Evolutionary conservation across 1,140 invertebrate species (phyloP).

Genomic region (Melitaea cinxia): DNA sequence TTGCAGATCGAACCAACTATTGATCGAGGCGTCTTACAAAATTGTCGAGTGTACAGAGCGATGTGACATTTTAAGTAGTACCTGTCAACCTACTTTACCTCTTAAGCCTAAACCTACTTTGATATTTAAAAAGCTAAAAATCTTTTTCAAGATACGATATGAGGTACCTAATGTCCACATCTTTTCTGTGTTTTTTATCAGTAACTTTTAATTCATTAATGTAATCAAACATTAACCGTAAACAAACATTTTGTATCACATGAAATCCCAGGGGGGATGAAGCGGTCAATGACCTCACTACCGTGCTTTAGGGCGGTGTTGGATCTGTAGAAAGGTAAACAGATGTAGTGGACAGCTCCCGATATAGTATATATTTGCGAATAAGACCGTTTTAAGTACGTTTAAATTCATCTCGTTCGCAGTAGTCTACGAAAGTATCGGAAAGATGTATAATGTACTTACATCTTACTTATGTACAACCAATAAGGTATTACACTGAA

Average conservation of each 20-base stretch:
- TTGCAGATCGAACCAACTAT: too few species aligned
- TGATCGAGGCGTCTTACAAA: background rate
- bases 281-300: slow-evolving; percentile 17
- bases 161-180: too few species aligned
- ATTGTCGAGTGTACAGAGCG: background rate
- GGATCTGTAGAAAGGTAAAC: slow-evolving; percentile 11
- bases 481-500: too few species aligned
- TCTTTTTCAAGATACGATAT: background rate
- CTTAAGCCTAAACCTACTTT: too few species aligned
- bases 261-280: slow-evolving; percentile 19
- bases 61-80: background rate
- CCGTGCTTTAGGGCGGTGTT: slow-evolving; percentile 23
- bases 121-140: background rate
- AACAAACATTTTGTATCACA: slow-evolving; percentile 19
- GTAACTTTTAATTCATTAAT: background rate
- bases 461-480: too few species aligned
- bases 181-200: background rate
- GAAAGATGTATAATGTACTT: too few species aligned
- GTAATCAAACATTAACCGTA: slow-evolving; percentile 4
- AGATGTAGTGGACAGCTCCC: background rate
- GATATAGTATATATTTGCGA: too few species aligned
- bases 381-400: too few species aligned
- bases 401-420: background rate
- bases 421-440: too few species aligned
- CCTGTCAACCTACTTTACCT: too few species aligned